Evolutionary conservation across 53 echinoderm and acorn worm species (phyloP), one percentile per base, ranked within the genome.

Genomic region (Antedon mediterranea): DNA sequence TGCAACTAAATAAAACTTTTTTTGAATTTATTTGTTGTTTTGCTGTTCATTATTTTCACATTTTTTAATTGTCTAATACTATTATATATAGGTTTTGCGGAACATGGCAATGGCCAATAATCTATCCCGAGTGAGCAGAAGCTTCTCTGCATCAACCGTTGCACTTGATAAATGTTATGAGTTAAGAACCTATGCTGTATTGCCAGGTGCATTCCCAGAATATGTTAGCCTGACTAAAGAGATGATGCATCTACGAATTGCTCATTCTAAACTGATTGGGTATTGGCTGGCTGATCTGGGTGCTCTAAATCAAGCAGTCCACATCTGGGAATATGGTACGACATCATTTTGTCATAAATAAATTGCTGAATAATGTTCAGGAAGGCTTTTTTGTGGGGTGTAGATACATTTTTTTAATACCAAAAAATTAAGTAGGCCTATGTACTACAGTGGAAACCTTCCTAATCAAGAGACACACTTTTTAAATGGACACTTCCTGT

Each of bases 241-340:
- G 43, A 83, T 87, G n/a, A 82, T 88, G 0, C 82, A 87, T 57
- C 72, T 84, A 20, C 81, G 92, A 26, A 78, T 80, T 9, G 72
- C 74, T 13, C 92, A 89, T 76, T 89, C 92, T 72, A 97, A 97
- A 43, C 76, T 86, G 73, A 76, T 74, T 81, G 97, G 97, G 23
- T 92, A 83, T 76, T 97, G 97, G 97, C 29, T 83, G 15, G 79
- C 97, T 0, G 92, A 97, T 30, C 75, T 97, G 11, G 97, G 97
- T 26, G 92, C 86, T 8, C 76, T 91, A 20, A 87, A 91, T 79
- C 88, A 97, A 76, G 88, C 85, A 26, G 78, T 84, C 0, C 97
- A 97, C 71, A 76, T 97, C 28, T 92, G 92, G 92, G 90, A 97
- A 84, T 97, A 86, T 86, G 97, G 97, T 97, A 78, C 34, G 87